Conservation (phyloP, 2,113 vertebrate species). For the Uria lomvia region DNA sequence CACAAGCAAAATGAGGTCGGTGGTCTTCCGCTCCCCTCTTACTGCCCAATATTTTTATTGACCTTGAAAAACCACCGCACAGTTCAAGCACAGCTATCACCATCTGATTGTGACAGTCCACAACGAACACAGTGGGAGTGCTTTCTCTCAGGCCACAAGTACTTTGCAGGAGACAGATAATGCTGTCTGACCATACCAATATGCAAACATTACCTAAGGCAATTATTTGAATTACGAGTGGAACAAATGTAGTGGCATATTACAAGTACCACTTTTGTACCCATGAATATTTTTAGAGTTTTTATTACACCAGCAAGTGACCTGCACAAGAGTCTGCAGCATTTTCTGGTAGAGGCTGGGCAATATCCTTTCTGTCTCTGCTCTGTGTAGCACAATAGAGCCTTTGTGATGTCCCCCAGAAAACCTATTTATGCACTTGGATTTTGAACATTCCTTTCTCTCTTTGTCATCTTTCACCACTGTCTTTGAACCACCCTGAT, state of each 20-base stretch:
- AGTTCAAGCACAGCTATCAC: not conserved
- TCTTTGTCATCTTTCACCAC: constrained; percentile 14
- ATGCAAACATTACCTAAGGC: not conserved
- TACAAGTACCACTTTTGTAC: not conserved
- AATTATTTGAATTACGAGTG: not conserved
- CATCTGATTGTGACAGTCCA: not conserved
- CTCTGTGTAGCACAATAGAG: not conserved
- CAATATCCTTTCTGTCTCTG: not conserved
- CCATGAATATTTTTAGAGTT: not conserved
- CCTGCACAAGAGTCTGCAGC: not conserved
- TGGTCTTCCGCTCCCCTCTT: not conserved
- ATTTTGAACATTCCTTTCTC: constrained; percentile 41
- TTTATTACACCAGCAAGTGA: not conserved
- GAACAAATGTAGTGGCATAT: not conserved
- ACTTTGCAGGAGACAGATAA: not conserved
- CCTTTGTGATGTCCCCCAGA: not conserved
- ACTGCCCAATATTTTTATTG: not conserved
- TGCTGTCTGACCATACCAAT: not conserved
- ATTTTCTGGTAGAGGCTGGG: not conserved
- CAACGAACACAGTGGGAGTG: not conserved
- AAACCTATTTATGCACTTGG: not conserved
- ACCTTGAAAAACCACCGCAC: not conserved
- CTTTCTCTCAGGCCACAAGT: not conserved
- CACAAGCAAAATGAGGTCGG: constrained; percentile 2
- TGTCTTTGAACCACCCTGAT: not conserved